phyloP scores from a whole-genome alignment of 2,113 vertebrate genomes.

The Prunella himalayana region DNA sequence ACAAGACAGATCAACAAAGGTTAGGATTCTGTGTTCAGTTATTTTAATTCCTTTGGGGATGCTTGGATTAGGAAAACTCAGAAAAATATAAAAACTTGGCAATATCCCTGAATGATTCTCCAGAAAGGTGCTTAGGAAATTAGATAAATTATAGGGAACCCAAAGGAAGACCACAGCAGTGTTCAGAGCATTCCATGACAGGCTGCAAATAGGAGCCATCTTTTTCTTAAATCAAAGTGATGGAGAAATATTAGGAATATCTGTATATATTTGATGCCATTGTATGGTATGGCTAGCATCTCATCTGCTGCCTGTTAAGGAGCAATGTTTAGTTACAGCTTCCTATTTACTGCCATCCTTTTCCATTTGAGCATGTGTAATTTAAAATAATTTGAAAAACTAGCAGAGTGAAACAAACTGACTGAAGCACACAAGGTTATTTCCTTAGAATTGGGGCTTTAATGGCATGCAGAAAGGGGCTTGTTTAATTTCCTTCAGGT shows the following conservation, averaged over 20 bases:
- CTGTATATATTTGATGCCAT: not conserved
- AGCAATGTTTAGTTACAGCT: slow-evolving; percentile 1
- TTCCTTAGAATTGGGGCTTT: not conserved
- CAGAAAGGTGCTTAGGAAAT: not conserved
- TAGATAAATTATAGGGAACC: not conserved
- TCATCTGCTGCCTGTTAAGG: not conserved
- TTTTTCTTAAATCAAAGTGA: not conserved
- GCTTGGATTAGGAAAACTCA: not conserved
- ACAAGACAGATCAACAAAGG: not conserved
- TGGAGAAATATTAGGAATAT: not conserved
- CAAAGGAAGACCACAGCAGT: not conserved
- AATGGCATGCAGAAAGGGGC: not conserved
- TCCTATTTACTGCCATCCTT: not conserved
- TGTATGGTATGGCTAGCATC: not conserved
- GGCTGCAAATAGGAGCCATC: not conserved
- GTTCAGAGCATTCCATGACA: not conserved
- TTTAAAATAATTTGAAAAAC: slow-evolving; percentile 24
- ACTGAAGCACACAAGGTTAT: not conserved
- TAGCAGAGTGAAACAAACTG: not conserved
- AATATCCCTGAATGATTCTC: not conserved
- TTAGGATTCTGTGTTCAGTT: not conserved
- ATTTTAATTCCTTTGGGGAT: not conserved
- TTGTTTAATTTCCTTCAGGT: not conserved
- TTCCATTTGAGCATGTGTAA: not conserved
- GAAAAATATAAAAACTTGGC: not conserved